Base-by-base conservation (phyloP, 2,113 vertebrate species). In the Erythrocebus patas region DNA sequence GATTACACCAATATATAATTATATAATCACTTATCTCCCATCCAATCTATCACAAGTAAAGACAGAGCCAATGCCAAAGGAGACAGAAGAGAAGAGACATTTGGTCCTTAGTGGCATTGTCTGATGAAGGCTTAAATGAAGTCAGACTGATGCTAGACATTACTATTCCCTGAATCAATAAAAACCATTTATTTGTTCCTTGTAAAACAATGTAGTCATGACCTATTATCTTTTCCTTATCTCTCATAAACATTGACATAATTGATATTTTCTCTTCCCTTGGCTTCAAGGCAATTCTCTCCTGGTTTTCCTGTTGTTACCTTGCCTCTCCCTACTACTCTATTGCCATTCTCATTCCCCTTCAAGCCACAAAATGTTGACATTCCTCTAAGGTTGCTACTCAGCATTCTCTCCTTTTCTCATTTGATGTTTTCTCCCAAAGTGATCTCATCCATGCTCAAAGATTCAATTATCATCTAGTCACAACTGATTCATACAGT, bases 401-500 rank as follows among this genome's bases (percentile, higher is more conserved):
- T 89, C 92, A 43, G 76, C 40, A 78, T 16, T 79, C 48, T 87
- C 27, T 91, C 40, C 17, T 57, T 93, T 97, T 73, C 35, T 85
- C 48, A 73, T 12, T 75, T 20, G 32, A 18, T 64, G 96, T 72
- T 75, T 83, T 94, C 68, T 91, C 80, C 64, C 5, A 76, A 43
- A 38, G 73, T 79, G 82, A 96, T 82, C 91, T 86, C 89, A 93
- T 80, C 55, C 48, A 89, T 59, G 55, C 45, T 75, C 70, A 95
- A 45, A 89, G 68, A 91, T 79, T 96, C 81, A 96, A 89, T 92
- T 95, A 94, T 81, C 70, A 72, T 81, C 78, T 79, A 76, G 78
- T 83, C 72, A 79, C 32, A 95, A 76, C n/a, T 55, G 52, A 94
- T 93, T 94, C 82, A 95, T 79, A 73, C 27, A 79, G 81, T 97